Evolutionary conservation across 37 sponge, comb jelly and placozoan species (phyloP), one percentile per base, ranked within the genome.

Genomic region (Lycopodina hypogea): DNA sequence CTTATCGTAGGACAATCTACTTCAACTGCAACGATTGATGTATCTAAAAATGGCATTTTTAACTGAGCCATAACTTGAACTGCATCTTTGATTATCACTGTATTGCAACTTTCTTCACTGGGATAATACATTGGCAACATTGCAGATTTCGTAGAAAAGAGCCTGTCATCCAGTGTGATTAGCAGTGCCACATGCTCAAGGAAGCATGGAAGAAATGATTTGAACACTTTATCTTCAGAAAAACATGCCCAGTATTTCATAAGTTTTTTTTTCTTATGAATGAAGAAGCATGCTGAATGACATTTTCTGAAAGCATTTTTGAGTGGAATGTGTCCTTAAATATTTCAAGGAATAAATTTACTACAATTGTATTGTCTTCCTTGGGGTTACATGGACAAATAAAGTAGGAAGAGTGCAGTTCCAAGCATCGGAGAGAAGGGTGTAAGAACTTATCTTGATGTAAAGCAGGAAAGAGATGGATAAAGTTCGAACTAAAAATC

Each of bases 101-200:
- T 17, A 1, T 29, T 21, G 26, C 29, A 28, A n/a, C n/a, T n/a
- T 18, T 77, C 62, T 69, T 53, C 19, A 69, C 1, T 32, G 28
- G 45, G 52, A 76, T 39, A 42, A 19, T 39, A 21, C 24, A 81
- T 33, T 21, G 82, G 82, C 21, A 78, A 63, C 22, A 71, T 4
- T 6, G 57, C 17, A 33, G 45, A 30, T 15, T 19, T 48, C 14
- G 70, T 57, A 45, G 76, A 76, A 48, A 78, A 82, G 42, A 87
- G 35, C n/a, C 39, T 37, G 12, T 60, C 35, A 50, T 69, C 71
- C 7, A 22, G 52, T 4, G 83, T 81, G 14, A 71, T 72, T 14
- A 87, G 55, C 22, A 87, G 34, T 34, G 83, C 78, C 82, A 77
- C 81, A 0, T 24, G 0, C 37, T 78, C 59, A 35, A 81, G 55